Evolutionary conservation across 2,888 invertebrate species (phyloP).

Genomic region (Drosophila multiciliata): DNA sequence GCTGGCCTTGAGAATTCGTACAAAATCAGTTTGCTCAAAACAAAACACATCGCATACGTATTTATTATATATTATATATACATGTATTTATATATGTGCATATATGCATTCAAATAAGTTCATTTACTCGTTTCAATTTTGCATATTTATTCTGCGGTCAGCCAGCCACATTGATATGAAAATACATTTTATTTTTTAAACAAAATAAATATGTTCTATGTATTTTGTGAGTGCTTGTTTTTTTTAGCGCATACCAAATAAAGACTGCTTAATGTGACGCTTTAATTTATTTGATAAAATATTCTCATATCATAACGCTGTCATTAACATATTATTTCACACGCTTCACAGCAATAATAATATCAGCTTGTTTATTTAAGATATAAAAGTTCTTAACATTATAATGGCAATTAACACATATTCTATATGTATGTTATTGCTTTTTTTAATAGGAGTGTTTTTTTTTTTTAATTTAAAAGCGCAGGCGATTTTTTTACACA

Average conservation of each 20-base stretch:
- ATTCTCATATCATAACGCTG: conserved; percentile 37
- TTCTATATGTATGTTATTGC: not conserved
- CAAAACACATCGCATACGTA: conserved; percentile 36
- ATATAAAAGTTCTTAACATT: conserved; percentile 2
- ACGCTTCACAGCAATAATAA: conserved; percentile 36
- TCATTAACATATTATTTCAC: conserved; percentile 47
- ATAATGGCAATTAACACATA: conserved; percentile 14
- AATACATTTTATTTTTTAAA: conserved; percentile 7
- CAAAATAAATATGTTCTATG: conserved; percentile 10
- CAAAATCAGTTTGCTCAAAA: conserved; percentile 45
- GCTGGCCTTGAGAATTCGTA: conserved; percentile 53
- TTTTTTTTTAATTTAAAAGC: conserved; percentile 16
- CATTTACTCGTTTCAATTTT: conserved; percentile 50
- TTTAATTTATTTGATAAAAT: conserved; percentile 33
- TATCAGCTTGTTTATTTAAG: not conserved
- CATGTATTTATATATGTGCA: not conserved
- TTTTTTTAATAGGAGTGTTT: not conserved
- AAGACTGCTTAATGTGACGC: conserved; percentile 29
- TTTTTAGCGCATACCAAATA: conserved; percentile 22
- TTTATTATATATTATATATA: not conserved
- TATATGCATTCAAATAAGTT: conserved; percentile 52
- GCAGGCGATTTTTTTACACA: not conserved
- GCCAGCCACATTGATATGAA: conserved; percentile 18
- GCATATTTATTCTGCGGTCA: conserved; percentile 45
- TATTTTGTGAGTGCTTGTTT: conserved; percentile 15